These are phyloP conservation scores for Heliothis virescens DNA, from an alignment of 1,140 invertebrate species.

Conservation along the genomic window DNA sequence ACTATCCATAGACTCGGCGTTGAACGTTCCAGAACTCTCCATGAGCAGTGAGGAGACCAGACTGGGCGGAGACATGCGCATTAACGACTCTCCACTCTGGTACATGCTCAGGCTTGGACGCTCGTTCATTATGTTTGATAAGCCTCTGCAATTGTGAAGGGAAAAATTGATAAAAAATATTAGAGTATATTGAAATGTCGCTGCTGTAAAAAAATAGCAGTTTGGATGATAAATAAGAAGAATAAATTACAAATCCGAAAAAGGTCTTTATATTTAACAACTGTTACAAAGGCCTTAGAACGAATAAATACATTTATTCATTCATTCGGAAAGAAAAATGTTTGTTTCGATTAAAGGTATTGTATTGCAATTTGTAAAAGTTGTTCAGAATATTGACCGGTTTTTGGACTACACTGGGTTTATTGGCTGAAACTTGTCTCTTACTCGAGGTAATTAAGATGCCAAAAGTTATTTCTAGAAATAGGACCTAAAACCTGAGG, in stretches of 20 bases:
- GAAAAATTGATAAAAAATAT: neutral
- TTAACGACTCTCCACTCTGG: constrained; percentile 81
- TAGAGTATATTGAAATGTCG: neutral
- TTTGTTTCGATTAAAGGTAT: too few relatives aligned
- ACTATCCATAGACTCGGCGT: constrained; percentile 77
- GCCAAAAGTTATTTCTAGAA: neutral
- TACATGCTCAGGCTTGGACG: constrained; percentile 80
- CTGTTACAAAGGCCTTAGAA: too few relatives aligned
- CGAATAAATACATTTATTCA: too few relatives aligned
- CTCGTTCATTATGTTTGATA: constrained; percentile 75
- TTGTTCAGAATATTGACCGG: too few relatives aligned
- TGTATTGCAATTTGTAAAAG: too few relatives aligned
- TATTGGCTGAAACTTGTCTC: neutral
- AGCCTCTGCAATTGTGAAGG: constrained; percentile 64
- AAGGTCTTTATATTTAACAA: too few relatives aligned
- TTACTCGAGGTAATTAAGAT: neutral
- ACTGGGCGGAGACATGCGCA: constrained; percentile 84
- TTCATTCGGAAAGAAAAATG: too few relatives aligned
- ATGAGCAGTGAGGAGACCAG: constrained; percentile 83
- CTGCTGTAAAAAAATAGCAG: neutral
- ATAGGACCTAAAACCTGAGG: too few relatives aligned
- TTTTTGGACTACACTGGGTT: too few relatives aligned
- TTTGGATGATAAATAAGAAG: too few relatives aligned
- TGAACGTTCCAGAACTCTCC: constrained; percentile 84
- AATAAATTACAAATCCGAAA: too few relatives aligned